Conservation (phyloP, 2,797 vertebrate genomes). For the Pteropus rufus region DNA sequence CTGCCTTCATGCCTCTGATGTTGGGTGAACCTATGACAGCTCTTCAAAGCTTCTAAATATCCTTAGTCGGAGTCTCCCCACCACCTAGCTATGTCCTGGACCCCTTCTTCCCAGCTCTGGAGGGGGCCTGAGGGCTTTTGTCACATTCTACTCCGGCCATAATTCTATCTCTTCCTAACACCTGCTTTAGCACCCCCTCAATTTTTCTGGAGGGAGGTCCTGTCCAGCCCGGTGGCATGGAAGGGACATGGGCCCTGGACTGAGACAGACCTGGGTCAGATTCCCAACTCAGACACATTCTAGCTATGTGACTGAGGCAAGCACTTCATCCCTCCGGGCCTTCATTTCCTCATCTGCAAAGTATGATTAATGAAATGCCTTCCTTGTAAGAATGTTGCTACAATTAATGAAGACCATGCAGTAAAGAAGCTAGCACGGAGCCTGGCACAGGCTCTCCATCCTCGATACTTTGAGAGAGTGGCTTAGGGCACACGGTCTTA, state of each 20-base stretch:
- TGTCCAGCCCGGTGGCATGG: background rate
- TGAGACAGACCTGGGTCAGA: background rate
- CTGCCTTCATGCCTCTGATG: background rate
- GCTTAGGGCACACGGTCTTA: background rate
- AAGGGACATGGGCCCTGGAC: background rate
- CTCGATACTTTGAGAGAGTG: rapidly evolving
- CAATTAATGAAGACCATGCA: background rate
- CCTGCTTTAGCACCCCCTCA: too few relatives aligned
- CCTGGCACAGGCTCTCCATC: background rate
- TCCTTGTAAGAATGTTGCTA: background rate
- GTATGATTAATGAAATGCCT: background rate
- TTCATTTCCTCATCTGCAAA: background rate
- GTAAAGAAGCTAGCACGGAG: background rate
- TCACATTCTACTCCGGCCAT: background rate
- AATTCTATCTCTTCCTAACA: background rate
- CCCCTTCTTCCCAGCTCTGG: background rate
- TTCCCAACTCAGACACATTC: background rate
- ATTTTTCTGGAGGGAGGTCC: background rate
- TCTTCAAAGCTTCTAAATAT: background rate
- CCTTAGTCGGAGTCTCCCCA: background rate
- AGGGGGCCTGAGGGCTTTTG: background rate
- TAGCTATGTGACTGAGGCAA: background rate
- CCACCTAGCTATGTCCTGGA: background rate
- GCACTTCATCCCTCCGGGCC: background rate
- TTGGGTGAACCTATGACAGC: background rate